Evolutionary conservation across 2,113 vertebrate genomes (phyloP).

Genomic region (Sinocyclocheilus anophthalmus): DNA sequence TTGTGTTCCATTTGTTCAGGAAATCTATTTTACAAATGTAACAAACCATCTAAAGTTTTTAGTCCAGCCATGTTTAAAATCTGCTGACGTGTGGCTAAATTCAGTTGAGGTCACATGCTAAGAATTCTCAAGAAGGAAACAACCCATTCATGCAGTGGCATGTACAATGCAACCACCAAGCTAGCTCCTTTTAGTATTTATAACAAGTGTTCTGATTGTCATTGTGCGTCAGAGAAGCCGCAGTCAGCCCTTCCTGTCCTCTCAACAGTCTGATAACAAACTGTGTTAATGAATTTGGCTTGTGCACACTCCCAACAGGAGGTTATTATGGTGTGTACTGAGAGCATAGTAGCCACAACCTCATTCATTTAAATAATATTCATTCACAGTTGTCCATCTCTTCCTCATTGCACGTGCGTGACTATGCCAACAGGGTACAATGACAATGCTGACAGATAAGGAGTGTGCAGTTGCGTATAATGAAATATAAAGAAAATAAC

Average conservation of each 20-base stretch:
- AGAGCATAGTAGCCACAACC: neutral
- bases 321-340: neutral
- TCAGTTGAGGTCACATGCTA: neutral
- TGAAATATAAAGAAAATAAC: neutral
- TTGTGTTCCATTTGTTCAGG: neutral
- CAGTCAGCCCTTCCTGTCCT: neutral
- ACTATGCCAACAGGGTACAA: neutral
- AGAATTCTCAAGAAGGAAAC: neutral
- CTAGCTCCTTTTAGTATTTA: neutral
- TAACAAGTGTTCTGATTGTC: neutral
- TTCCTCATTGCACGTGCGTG: neutral
- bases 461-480: neutral
- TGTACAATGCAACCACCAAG: neutral
- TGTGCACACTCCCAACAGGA: neutral
- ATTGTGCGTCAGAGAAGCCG: neutral
- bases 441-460: neutral
- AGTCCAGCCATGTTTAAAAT: neutral
- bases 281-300: neutral
- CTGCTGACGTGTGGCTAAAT: neutral
- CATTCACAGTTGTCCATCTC: constrained; percentile 10
- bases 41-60: neutral
- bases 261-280: neutral
- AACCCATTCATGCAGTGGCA: neutral
- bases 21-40: neutral
- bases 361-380: constrained; percentile 5